Evolutionary conservation across 2,888 invertebrate species (phyloP), one percentile per base, ranked within the genome.

Genomic region (Tanypteryx hageni): DNA sequence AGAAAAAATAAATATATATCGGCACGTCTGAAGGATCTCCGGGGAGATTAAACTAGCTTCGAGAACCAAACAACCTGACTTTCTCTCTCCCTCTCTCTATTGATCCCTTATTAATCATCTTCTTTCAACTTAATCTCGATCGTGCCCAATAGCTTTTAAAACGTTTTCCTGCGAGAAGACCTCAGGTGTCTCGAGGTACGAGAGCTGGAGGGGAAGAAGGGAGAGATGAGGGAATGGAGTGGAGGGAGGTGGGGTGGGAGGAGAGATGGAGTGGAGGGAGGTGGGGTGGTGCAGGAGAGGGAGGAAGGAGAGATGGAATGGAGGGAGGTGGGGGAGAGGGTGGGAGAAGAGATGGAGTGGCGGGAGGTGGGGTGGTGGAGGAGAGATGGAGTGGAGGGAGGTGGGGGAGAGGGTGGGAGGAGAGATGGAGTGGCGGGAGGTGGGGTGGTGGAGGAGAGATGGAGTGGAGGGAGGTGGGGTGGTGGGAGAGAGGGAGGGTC

Each of bases 121-220:
- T 13, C 44, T 44, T 44, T 44, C 44, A 5, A 44, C 44, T 44
- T 44, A 44, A 22, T 11, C 27, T 27, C 10, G 76, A 76, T 76
- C 76, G 76, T 7, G 76, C 76, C 27, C 76, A 76, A 76, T 76
- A 76, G 76, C 76, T 76, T 76, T 76, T 76, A 76, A 76, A 76
- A 76, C 76, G 76, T 76, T 76, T 76, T 10, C 11, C 76, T 22
- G 76, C 76, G 27, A 44, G 44, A 5, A 44, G 44, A 44, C 44
- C 44, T 44, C 44, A 44, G 44, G 44, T 44, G 44, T 44, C 44
- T 44, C 44, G 44, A 44, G 44, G 44, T 44, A 44, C 44, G 44
- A 5, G 44, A 44, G 44, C 3, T 44, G 44, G 44, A 44, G 44
- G 44, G 5, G 44, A 44, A 44, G 44, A 5, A 44, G 44, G 44